phyloP scores from a whole-genome alignment of 2,888 invertebrate genomes.

The Caenorhabditis becei region DNA sequence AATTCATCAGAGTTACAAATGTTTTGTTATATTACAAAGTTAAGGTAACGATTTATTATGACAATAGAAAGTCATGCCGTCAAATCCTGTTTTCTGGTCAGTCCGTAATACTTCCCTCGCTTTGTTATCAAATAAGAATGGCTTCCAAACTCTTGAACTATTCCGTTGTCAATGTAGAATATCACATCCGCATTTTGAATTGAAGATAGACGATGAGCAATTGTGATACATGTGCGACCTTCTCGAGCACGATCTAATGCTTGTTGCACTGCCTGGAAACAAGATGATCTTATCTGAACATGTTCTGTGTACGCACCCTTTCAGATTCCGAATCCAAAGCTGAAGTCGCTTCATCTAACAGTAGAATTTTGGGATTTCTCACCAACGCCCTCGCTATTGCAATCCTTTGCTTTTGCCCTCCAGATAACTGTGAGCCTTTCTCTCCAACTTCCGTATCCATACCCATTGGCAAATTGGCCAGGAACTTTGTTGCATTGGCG shows the following conservation, averaged over 20 bases:
- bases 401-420: slow-evolving; percentile 92
- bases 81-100: slow-evolving; percentile 72
- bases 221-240: slow-evolving; percentile 78
- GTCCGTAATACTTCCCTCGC: slow-evolving; percentile 70
- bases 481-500: slow-evolving; percentile 83
- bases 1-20: too few relatives aligned
- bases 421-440: slow-evolving; percentile 88
- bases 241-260: slow-evolving; percentile 76
- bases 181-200: slow-evolving; percentile 78
- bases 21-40: too few relatives aligned
- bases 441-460: slow-evolving; percentile 88
- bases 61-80: slow-evolving; percentile 36
- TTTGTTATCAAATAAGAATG: slow-evolving; percentile 70
- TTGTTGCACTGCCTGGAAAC: slow-evolving; percentile 76
- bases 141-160: slow-evolving; percentile 71
- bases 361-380: slow-evolving; percentile 64
- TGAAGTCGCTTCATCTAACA: slow-evolving; percentile 69
- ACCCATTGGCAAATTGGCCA: slow-evolving; percentile 80
- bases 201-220: slow-evolving; percentile 78
- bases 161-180: slow-evolving; percentile 74
- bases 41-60: too few relatives aligned
- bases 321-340: slow-evolving; percentile 79
- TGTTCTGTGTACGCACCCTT: slow-evolving; percentile 19
- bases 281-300: neutral
- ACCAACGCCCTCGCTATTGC: slow-evolving; percentile 86